Conservation (phyloP, 2,888 invertebrate genomes). For the Monoplex corrugatus region DNA sequence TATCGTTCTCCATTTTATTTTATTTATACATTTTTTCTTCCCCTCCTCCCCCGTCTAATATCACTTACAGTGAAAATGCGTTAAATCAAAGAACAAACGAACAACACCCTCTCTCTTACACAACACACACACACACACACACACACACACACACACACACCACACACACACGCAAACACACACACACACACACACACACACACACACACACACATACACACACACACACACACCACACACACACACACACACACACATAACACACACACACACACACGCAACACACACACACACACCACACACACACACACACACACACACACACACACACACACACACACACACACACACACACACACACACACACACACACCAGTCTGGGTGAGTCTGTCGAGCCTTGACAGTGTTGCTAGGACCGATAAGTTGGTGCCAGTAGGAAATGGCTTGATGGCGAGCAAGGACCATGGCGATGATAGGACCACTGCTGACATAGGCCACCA, state of each 20-base stretch:
- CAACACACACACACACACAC: too few species aligned
- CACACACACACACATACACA: neutral
- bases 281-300: neutral
- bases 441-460: conserved; percentile 87
- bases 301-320: neutral
- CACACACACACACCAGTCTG: conserved; percentile 83
- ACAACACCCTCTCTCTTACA: too few species aligned
- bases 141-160: too few species aligned
- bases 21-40: too few species aligned
- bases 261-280: neutral
- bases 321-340: neutral
- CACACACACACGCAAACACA: too few species aligned
- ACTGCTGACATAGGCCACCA: conserved; percentile 90
- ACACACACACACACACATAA: too few species aligned
- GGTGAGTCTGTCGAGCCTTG: conserved; percentile 85
- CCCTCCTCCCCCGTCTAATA: too few species aligned
- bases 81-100: too few species aligned
- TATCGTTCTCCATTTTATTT: too few species aligned
- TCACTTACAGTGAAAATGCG: too few species aligned
- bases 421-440: conserved; percentile 88
- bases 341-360: neutral
- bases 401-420: conserved; percentile 87
- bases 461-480: conserved; percentile 88
- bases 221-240: neutral
- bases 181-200: neutral